These are phyloP conservation scores for Ancistrus triradiatus DNA, from an alignment of 2,113 vertebrate genomes.

Conservation along the genomic window DNA sequence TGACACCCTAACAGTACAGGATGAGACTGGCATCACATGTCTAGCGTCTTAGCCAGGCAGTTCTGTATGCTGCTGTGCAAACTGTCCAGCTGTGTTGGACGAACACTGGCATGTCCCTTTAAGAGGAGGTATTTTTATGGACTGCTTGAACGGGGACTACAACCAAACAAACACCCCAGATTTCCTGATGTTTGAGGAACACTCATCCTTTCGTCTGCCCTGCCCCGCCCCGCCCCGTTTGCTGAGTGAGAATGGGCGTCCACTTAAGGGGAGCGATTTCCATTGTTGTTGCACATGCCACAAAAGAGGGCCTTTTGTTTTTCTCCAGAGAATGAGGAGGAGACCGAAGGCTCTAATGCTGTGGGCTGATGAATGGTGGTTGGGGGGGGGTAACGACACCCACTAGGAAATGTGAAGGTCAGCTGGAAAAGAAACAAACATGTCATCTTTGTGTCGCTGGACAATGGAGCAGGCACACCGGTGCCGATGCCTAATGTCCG, in stretches of 20 bases:
- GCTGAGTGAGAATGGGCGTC: constrained; percentile 8
- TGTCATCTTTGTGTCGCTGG: constrained; percentile 1
- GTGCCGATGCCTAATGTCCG: not conserved
- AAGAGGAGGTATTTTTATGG: constrained; percentile 1
- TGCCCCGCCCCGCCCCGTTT: constrained; percentile 18
- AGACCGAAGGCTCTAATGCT: constrained; percentile 4
- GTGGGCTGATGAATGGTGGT: constrained; percentile 26
- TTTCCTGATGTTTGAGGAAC: constrained; percentile 11
- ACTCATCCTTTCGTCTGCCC: constrained; percentile 22
- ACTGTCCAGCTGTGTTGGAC: no score
- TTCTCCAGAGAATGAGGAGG: constrained; percentile 21
- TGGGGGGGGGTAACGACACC: constrained; percentile 1
- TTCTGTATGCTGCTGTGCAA: no score
- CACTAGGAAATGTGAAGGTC: constrained; percentile 48
- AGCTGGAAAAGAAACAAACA: constrained; percentile 44
- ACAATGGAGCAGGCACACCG: constrained; percentile 32
- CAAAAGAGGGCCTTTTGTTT: constrained; percentile 36
- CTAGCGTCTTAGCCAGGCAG: no score
- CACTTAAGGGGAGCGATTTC: constrained; percentile 17
- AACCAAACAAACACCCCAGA: constrained; percentile 9
- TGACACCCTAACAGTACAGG: no score
- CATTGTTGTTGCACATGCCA: constrained; percentile 36
- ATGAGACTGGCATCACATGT: no score
- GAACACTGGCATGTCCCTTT: not conserved
- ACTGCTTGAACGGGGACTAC: constrained; percentile 6